Percentiles rank a stretch among this genome's conserved stretches.
phyloP scores from a whole-genome alignment of 1,140 invertebrate genomes.

The Sminthurides bifidus region DNA sequence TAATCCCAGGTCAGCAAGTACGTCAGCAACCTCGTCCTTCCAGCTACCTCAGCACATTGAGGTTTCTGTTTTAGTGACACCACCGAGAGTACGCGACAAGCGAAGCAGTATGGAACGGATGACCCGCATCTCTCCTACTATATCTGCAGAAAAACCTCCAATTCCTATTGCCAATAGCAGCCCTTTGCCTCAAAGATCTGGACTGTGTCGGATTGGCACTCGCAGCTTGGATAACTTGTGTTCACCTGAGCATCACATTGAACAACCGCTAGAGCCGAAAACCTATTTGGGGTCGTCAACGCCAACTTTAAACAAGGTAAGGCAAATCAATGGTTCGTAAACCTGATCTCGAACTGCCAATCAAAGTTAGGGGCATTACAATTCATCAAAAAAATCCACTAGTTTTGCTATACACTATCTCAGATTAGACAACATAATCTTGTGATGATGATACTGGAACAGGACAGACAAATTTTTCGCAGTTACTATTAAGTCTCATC shows the following conservation, averaged over 20 bases:
- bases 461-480: too few relatives aligned
- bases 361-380: too few relatives aligned
- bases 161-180: slow-evolving; percentile 4
- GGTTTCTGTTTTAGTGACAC: slow-evolving; percentile 27
- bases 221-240: slow-evolving; percentile 31
- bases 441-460: too few relatives aligned
- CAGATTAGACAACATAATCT: too few relatives aligned
- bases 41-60: slow-evolving; percentile 24
- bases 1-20: neutral
- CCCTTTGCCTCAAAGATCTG: slow-evolving; percentile 5
- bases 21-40: neutral
- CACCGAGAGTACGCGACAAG: slow-evolving; percentile 15
- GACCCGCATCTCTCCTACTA: slow-evolving; percentile 16
- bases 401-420: too few relatives aligned
- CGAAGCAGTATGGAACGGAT: slow-evolving; percentile 25
- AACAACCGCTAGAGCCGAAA: slow-evolving; percentile 16
- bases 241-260: slow-evolving; percentile 16
- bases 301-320: slow-evolving; percentile 29
- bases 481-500: too few relatives aligned
- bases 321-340: too few relatives aligned
- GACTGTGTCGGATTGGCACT: slow-evolving; percentile 21
- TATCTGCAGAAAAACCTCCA: neutral
- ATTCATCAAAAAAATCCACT: too few relatives aligned
- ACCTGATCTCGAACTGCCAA: too few relatives aligned
- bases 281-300: slow-evolving; percentile 26